These are phyloP conservation scores for Drosophila bipectinata DNA, from an alignment of 1,140 invertebrate species.

Conservation along the genomic window DNA sequence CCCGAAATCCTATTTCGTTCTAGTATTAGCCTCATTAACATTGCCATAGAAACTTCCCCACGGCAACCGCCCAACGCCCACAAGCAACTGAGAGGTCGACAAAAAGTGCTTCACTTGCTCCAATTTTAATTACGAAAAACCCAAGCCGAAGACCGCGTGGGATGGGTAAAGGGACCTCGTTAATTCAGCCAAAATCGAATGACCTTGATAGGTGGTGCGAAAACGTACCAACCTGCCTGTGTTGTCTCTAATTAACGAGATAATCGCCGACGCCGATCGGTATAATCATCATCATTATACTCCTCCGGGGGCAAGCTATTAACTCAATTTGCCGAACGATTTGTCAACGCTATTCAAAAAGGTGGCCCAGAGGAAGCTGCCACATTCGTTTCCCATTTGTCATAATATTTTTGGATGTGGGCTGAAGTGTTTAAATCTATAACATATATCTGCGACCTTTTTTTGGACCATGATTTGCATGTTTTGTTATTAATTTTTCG, in stretches of 20 bases:
- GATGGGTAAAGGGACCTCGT: constrained; percentile 28
- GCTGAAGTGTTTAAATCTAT: constrained; percentile 70
- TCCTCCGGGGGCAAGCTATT: constrained; percentile 50
- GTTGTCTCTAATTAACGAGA: constrained; percentile 66
- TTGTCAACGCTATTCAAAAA: constrained; percentile 56
- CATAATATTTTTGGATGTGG: constrained; percentile 66
- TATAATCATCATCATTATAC: constrained; percentile 39
- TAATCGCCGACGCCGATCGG: constrained; percentile 57
- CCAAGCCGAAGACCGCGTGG: constrained; percentile 19
- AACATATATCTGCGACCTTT: constrained; percentile 44
- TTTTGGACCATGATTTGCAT: constrained; percentile 53
- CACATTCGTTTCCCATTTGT: constrained; percentile 60
- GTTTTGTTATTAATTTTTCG: constrained; percentile 16
- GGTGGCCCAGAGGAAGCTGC: background rate
- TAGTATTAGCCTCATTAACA: constrained; percentile 45
- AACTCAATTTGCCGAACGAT: constrained; percentile 59
- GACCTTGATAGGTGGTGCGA: constrained; percentile 55
- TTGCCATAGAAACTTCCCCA: constrained; percentile 34
- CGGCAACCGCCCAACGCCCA: constrained; percentile 12
- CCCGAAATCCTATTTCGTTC: constrained; percentile 25
- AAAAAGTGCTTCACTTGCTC: constrained; percentile 42
- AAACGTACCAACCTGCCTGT: constrained; percentile 12
- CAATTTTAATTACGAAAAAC: constrained; percentile 65
- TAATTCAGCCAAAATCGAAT: constrained; percentile 58
- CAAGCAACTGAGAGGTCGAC: constrained; percentile 4